Evolutionary conservation across 2,113 vertebrate species (phyloP).

Genomic region (Prochilodus magdalenae): DNA sequence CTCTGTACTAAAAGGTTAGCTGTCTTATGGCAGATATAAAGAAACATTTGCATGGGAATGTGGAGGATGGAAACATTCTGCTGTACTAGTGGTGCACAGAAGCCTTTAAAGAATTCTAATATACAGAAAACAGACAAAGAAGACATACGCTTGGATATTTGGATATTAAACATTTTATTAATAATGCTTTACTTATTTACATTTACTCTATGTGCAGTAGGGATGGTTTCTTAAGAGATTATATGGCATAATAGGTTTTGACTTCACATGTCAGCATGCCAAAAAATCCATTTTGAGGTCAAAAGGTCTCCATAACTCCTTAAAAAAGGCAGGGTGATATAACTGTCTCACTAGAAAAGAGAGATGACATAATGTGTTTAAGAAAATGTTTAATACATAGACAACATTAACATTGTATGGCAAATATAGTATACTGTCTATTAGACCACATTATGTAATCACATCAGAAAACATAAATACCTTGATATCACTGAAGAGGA

Average conservation of each 20-base stretch:
- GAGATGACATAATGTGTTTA: neutral
- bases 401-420: too few relatives aligned
- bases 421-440: too few relatives aligned
- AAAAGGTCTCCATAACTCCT: neutral
- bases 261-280: neutral
- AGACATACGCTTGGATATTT: too few relatives aligned
- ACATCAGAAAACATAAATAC: constrained; percentile 12
- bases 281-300: neutral
- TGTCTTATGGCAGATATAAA: too few relatives aligned
- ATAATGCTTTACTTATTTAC: too few relatives aligned
- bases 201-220: neutral
- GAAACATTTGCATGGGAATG: too few relatives aligned
- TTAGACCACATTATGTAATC: neutral
- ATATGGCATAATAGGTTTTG: neutral
- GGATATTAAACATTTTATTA: too few relatives aligned
- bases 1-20: too few relatives aligned
- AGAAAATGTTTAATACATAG: neutral
- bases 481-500: constrained; percentile 49
- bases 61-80: too few relatives aligned
- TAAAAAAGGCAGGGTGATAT: neutral
- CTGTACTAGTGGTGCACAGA: too few relatives aligned
- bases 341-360: constrained; percentile 1
- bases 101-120: too few relatives aligned
- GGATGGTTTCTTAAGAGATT: neutral
- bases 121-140: too few relatives aligned